A percentile compares a stretch with the other conserved stretches of the same genome.
phyloP scores from a whole-genome alignment of 2,797 vertebrate species.

The Gallinago solitaria region DNA sequence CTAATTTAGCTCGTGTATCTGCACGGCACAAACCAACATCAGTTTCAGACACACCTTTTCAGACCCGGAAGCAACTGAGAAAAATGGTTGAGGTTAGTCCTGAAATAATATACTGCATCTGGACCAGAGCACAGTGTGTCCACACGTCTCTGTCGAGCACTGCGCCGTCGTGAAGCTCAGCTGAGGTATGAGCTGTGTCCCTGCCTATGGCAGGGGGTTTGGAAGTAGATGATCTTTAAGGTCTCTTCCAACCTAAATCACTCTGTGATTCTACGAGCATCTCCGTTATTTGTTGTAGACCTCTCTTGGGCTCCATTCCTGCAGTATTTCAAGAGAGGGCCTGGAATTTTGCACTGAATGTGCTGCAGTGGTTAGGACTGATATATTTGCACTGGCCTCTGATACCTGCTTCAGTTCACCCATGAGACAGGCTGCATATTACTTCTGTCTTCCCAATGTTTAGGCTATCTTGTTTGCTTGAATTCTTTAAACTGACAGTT shows the following conservation, averaged over 20 bases:
- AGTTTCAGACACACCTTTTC: not conserved
- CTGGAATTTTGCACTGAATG: not conserved
- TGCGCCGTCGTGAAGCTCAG: not conserved
- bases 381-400: not conserved
- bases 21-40: not conserved
- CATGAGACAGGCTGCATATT: accelerated
- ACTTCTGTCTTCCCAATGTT: not conserved
- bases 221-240: not conserved
- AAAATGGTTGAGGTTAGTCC: not conserved
- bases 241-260: not conserved
- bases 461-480: not conserved
- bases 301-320: not conserved
- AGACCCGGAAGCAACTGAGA: not conserved
- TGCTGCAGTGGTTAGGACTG: not conserved
- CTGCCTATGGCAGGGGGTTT: not conserved
- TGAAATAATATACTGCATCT: not conserved
- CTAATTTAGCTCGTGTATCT: not conserved
- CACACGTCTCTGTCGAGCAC: accelerated
- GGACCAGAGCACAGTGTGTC: not conserved
- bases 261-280: not conserved
- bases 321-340: not conserved
- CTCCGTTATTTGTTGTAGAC: not conserved
- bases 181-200: not conserved
- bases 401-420: not conserved
- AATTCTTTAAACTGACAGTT: not conserved